A percentile compares a stretch with the other conserved stretches of the same genome.
phyloP scores from a whole-genome alignment of 2,113 vertebrate genomes.

The Cheirogaleus medius region DNA sequence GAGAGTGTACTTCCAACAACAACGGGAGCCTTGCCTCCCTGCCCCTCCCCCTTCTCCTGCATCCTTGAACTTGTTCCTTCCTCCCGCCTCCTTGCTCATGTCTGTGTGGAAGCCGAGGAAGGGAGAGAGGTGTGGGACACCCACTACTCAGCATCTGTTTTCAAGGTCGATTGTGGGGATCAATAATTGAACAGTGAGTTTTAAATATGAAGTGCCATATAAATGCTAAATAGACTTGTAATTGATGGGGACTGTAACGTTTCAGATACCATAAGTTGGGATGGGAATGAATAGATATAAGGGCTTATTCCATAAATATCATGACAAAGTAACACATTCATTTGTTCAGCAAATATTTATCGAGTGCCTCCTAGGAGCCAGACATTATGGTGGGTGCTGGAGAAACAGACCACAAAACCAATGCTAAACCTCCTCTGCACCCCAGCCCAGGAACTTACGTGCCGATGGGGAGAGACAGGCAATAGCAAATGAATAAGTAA shows the following conservation, averaged over 20 bases:
- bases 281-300: slow-evolving; percentile 26
- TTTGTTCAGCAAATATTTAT: slow-evolving; percentile 66
- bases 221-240: slow-evolving; percentile 72
- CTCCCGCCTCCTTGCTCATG: neutral
- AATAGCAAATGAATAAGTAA: neutral
- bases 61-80: neutral
- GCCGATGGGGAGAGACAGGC: neutral
- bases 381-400: neutral
- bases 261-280: neutral
- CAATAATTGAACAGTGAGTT: slow-evolving; percentile 71
- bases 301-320: slow-evolving; percentile 44
- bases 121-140: neutral
- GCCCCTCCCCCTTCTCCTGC: neutral
- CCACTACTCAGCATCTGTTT: slow-evolving; percentile 5
- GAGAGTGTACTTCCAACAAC: neutral
- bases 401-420: neutral
- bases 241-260: slow-evolving; percentile 24
- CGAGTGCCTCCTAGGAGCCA: neutral
- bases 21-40: neutral
- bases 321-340: slow-evolving; percentile 13
- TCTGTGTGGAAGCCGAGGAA: neutral
- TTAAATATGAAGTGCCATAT: slow-evolving; percentile 67
- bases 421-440: neutral
- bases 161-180: slow-evolving; percentile 54
- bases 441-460: neutral